Base-by-base conservation (phyloP, 2,888 invertebrate species). In the Perithous albicinctus region DNA sequence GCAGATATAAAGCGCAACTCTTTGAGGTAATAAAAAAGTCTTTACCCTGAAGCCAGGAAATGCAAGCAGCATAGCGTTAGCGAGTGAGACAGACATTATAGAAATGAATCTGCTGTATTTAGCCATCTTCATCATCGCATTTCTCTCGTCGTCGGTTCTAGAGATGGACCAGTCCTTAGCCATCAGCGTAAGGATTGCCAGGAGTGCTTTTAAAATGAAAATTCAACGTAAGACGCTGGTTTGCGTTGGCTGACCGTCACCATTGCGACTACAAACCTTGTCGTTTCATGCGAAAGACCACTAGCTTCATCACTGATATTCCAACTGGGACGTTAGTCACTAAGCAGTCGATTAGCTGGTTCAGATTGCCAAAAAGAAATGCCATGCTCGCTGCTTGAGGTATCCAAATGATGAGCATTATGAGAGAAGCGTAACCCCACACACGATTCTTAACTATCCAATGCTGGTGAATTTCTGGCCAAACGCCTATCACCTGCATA, bases 401-500 rank as follows among this genome's bases (percentile, higher is more conserved):
- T 35, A 78, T 18, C 61, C 75, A 81, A 7, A 81, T 70, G 12
- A 70, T 41, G 4, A 81, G 1, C 15, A 84, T 67, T 32, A 81
- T 74, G 26, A 51, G n/a, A 2, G 69, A 15, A 3, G 61, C 75
- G 38, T 41, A 83, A 38, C 48, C 59, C 64, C 67, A 82, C 20
- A 75, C 78, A 61, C 64, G 61, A 54, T 82, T 59, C 18, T 26
- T 64, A 8, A 38, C 54, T n/a, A 80, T 43, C 54, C 69, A 70
- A 63, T 75, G 64, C 20, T 63, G 46, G 51, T 78, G 77, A 6
- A 84, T 73, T 3, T 78, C 75, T 2, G 89, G 88, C 89, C 89
- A 89, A 18, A 85, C 81, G 2, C 89, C 89, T 32, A 87, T 69
- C 23, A 85, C 59, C 2, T 8, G 78, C 83, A 88, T 84, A 12